Conservation (phyloP, 2,113 vertebrate species). For the Ranitomeya variabilis region DNA sequence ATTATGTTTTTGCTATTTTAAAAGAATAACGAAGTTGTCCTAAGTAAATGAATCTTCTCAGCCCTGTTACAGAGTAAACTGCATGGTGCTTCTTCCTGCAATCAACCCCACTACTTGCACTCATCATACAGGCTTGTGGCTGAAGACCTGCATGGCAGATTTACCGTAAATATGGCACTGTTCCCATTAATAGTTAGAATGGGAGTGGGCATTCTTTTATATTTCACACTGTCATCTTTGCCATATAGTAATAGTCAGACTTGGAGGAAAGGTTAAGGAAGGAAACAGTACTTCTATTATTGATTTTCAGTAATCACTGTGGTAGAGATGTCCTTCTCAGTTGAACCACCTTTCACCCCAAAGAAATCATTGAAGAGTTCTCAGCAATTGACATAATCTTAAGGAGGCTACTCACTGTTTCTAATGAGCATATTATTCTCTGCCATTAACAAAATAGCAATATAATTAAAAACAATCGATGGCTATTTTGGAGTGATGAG, state of each 20-base stretch:
- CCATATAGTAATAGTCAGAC: slow-evolving; percentile 10
- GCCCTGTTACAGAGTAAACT: slow-evolving; percentile 60
- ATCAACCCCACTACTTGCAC: slow-evolving; percentile 67
- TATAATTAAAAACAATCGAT: not conserved
- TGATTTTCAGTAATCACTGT: not conserved
- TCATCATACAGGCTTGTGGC: slow-evolving; percentile 69
- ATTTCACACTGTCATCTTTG: slow-evolving; percentile 1
- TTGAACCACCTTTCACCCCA: not conserved
- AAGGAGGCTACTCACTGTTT: not conserved
- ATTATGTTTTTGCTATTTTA: not conserved
- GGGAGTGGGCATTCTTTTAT: slow-evolving; percentile 21
- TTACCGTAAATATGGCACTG: slow-evolving; percentile 68
- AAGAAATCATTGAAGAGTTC: not conserved
- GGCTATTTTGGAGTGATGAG: not conserved
- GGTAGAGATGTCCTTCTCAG: not conserved
- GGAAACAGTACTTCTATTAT: not conserved
- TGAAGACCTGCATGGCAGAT: slow-evolving; percentile 86
- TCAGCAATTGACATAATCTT: not conserved
- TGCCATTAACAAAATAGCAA: not conserved
- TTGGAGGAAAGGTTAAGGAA: not conserved
- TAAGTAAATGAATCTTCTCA: not conserved
- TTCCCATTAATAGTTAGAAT: not conserved
- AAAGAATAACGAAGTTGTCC: not conserved
- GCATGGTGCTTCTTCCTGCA: slow-evolving; percentile 82
- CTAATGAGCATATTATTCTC: not conserved